A percentile compares a stretch with the other conserved stretches of the same genome.
phyloP scores from a whole-genome alignment of 2,113 vertebrate genomes.

The Anguilla japonica region DNA sequence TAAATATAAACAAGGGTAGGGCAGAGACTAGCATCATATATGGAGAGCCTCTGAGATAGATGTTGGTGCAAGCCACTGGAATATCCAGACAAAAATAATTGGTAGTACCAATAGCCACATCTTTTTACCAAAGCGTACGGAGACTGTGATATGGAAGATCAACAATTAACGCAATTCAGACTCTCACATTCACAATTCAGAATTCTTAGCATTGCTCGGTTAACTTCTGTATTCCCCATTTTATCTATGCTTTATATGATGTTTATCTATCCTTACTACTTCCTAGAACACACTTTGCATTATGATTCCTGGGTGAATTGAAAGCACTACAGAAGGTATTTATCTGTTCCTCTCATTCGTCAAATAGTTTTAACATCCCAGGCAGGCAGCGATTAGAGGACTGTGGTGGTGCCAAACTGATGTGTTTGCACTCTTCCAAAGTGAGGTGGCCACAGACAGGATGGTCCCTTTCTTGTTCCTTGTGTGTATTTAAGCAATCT shows the following conservation, averaged over 20 bases:
- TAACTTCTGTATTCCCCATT: too few species aligned
- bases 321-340: neutral
- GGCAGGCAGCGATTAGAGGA: neutral
- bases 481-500: neutral
- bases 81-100: neutral
- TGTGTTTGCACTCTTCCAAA: neutral
- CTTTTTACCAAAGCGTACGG: neutral
- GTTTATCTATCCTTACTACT: neutral
- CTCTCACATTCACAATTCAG: too few species aligned
- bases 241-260: too few species aligned
- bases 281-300: neutral
- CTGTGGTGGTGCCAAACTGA: neutral
- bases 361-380: neutral
- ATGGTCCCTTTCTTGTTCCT: neutral
- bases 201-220: too few species aligned
- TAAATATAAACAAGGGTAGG: constrained; percentile 20
- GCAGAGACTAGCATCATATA: neutral
- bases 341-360: neutral
- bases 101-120: neutral
- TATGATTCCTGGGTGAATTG: neutral
- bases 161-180: too few species aligned
- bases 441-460: neutral
- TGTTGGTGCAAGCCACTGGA: neutral
- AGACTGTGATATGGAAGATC: neutral
- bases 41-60: neutral